Base-by-base conservation (phyloP, 2,113 vertebrate genomes). In the Corythaeola cristata region DNA sequence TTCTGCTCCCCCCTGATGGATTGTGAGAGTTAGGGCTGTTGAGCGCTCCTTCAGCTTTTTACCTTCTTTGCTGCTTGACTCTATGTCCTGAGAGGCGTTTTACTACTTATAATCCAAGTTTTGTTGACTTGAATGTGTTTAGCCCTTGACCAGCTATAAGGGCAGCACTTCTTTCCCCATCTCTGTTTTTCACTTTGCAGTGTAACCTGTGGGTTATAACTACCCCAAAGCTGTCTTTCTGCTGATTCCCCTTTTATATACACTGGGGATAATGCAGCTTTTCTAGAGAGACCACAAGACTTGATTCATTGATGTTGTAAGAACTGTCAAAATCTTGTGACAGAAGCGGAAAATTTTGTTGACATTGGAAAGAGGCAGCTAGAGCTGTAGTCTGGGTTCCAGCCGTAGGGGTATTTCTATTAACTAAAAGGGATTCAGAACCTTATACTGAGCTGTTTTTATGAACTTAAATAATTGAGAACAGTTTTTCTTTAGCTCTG, bases 301-400 rank as follows among this genome's bases (percentile, higher is more conserved):
- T 92, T 91, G 80, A 94, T 92, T 92, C 92, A 94, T 53, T 96
- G 84, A 88, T 95, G 92, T 90, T 97, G 64, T 87, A 97, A 78
- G 93, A 92, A 85, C 93, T 92, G 86, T 95, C 92, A 92, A 95
- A 96, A 93, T 87, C 86, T 90, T 95, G 86, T 95, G 86, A 92
- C 87, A 93, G 92, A 95, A 95, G 89, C 32, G 37, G 95, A 97
- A 97, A 96, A 94, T 93, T 96, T 94, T 93, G 95, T 95, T 96
- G 76, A 94, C 92, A 20, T 87, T 96, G 92, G 90, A 92, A 95
- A 90, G 76, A 94, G 72, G 90, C 95, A 93, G 47, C 74, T 95
- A 41, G 89, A 93, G 89, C 84, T 91, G 77, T 87, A 88, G 89
- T 91, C 87, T 26, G 58, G 26, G 32, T 85, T 92, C 84, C 95